A percentile compares a stretch with the other conserved stretches of the same genome.
Evolutionary conservation across 2,797 vertebrate species (phyloP).

Genomic region (Leuciscus waleckii): DNA sequence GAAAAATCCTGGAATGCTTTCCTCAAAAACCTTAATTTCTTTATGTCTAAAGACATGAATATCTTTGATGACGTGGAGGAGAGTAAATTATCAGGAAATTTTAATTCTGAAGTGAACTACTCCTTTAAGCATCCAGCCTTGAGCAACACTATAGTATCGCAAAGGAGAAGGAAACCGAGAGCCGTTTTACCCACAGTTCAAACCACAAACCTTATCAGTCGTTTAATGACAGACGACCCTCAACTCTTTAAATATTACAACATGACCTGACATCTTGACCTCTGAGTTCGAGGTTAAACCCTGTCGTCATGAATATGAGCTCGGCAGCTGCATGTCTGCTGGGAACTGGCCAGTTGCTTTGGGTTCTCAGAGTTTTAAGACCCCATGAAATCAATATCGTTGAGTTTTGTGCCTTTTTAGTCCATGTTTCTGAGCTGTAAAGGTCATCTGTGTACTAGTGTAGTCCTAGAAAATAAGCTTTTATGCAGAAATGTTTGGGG

Average conservation of each 20-base stretch:
- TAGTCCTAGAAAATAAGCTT: no score
- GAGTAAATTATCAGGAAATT: no score
- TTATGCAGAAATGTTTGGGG: neutral
- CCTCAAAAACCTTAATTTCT: no score
- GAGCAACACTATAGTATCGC: neutral
- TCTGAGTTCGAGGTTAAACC: neutral
- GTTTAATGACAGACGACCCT: neutral
- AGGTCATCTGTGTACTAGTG: neutral
- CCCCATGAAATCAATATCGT: no score
- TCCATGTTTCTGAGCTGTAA: neutral
- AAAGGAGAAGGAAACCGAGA: neutral
- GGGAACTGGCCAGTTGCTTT: neutral
- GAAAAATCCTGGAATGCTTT: no score
- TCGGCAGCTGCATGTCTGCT: slow-evolving; percentile 18
- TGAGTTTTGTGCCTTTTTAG: neutral
- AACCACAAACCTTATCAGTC: neutral
- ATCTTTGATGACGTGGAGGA: no score
- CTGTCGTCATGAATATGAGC: neutral
- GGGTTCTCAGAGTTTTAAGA: slow-evolving; percentile 2
- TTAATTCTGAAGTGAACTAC: no score
- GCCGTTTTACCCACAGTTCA: neutral
- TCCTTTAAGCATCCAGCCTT: neutral
- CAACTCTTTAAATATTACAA: slow-evolving; percentile 37
- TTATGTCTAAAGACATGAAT: no score
- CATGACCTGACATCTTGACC: slow-evolving; percentile 24